phyloP scores from a whole-genome alignment of 2,113 vertebrate genomes.

The Saguinus imperator region DNA sequence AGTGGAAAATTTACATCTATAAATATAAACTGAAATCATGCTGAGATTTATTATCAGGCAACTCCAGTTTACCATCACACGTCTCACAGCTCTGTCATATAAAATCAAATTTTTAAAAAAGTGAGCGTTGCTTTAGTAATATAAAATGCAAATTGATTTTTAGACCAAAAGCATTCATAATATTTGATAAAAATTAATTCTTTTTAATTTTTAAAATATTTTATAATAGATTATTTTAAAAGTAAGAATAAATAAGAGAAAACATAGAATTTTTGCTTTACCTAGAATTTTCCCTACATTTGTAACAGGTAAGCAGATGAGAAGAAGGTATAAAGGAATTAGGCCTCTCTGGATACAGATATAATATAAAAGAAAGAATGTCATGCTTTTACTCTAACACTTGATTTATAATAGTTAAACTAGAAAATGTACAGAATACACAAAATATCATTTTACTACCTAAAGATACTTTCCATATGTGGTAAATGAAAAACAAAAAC shows the following conservation, averaged over 20 bases:
- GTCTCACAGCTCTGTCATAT: neutral
- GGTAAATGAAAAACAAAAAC: slow-evolving; percentile 28
- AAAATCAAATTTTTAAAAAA: neutral
- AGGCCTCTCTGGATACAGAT: neutral
- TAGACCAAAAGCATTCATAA: neutral
- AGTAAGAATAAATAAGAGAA: neutral
- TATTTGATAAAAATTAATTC: neutral
- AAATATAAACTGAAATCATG: neutral
- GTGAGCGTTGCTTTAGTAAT: neutral
- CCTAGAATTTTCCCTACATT: neutral
- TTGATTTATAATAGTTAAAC: slow-evolving; percentile 30
- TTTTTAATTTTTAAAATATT: neutral
- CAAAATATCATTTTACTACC: neutral
- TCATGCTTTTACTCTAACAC: neutral
- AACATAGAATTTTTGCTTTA: neutral
- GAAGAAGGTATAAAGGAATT: neutral
- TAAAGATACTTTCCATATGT: slow-evolving; percentile 45
- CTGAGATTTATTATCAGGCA: neutral
- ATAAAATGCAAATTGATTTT: neutral
- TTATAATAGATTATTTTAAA: neutral
- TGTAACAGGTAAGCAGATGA: neutral
- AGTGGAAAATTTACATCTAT: neutral
- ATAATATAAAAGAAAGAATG: neutral
- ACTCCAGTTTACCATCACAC: neutral
- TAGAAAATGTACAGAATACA: neutral